phyloP scores from a whole-genome alignment of 1,140 invertebrate genomes.

The Mylabris phalerata region DNA sequence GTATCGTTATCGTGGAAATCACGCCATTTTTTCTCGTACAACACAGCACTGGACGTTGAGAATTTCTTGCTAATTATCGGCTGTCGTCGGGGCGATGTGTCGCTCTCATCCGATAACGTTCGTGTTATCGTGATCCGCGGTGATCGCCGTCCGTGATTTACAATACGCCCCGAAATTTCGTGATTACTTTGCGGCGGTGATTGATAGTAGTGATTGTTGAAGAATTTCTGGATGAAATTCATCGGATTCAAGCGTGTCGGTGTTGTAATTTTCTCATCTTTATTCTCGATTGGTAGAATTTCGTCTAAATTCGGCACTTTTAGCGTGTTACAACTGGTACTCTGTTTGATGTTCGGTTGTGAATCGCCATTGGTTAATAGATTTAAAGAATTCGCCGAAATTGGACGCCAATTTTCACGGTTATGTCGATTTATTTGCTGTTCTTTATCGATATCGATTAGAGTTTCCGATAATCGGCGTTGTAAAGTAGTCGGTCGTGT shows the following conservation, averaged over 20 bases:
- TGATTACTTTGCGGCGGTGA: slow-evolving; percentile 21
- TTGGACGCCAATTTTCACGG: slow-evolving; percentile 44
- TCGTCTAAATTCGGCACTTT: slow-evolving; percentile 44
- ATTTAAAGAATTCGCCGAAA: slow-evolving; percentile 33
- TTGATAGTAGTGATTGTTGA: slow-evolving; percentile 37
- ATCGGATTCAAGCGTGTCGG: slow-evolving; percentile 44
- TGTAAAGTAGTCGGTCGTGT: slow-evolving; percentile 51
- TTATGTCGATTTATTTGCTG: slow-evolving; percentile 35
- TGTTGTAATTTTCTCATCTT: slow-evolving; percentile 33
- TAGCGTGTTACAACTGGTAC: slow-evolving; percentile 37
- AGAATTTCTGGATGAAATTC: slow-evolving; percentile 49
- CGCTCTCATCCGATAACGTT: slow-evolving; percentile 63
- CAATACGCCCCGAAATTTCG: slow-evolving; percentile 29
- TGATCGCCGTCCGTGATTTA: slow-evolving; percentile 46
- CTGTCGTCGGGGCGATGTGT: slow-evolving; percentile 43
- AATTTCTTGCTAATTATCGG: slow-evolving; percentile 44
- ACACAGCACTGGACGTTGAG: slow-evolving; percentile 49
- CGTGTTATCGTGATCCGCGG: slow-evolving; percentile 63
- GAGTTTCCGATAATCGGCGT: slow-evolving; percentile 57
- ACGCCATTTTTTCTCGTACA: slow-evolving; percentile 46
- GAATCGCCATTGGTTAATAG: slow-evolving; percentile 24
- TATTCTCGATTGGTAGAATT: slow-evolving; percentile 26
- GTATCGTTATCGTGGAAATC: slow-evolving; percentile 30
- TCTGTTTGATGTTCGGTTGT: slow-evolving; percentile 22
- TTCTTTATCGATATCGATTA: slow-evolving; percentile 45